A percentile compares a stretch with the other conserved stretches of the same genome.
These are phyloP conservation scores for Papilio demoleus DNA, from an alignment of 2,888 invertebrate genomes.

Conservation along the genomic window DNA sequence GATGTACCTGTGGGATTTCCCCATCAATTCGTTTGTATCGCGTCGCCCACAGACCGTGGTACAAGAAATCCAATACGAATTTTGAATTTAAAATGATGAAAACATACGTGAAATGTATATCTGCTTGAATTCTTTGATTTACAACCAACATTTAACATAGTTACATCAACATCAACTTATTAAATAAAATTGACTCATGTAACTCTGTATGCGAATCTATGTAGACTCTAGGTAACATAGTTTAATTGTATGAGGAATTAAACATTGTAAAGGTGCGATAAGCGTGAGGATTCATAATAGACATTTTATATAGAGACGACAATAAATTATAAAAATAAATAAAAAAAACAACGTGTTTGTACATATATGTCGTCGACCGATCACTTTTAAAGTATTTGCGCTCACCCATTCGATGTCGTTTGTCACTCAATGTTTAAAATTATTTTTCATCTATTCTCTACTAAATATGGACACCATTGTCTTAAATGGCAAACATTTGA, in stretches of 20 bases:
- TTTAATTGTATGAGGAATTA: too few species aligned
- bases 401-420: not conserved
- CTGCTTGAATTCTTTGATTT: not conserved
- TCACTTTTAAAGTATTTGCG: not conserved
- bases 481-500: conserved; percentile 33
- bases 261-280: too few species aligned
- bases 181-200: not conserved
- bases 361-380: too few species aligned
- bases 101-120: conserved; percentile 18
- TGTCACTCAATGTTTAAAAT: conserved; percentile 1
- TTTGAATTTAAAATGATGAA: conserved; percentile 5
- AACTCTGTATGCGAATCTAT: too few species aligned
- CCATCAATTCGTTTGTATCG: not conserved
- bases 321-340: too few species aligned
- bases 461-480: conserved; percentile 10
- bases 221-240: too few species aligned
- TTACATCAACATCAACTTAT: not conserved
- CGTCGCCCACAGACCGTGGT: conserved; percentile 7
- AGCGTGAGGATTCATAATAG: too few species aligned
- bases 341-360: not conserved
- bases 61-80: not conserved
- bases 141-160: not conserved
- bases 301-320: too few species aligned
- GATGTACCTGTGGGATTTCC: conserved; percentile 4
- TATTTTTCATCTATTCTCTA: conserved; percentile 9